A percentile compares a stretch with the other conserved stretches of the same genome.
Evolutionary conservation across 2,888 invertebrate species (phyloP).

Genomic region (Boloria selene): DNA sequence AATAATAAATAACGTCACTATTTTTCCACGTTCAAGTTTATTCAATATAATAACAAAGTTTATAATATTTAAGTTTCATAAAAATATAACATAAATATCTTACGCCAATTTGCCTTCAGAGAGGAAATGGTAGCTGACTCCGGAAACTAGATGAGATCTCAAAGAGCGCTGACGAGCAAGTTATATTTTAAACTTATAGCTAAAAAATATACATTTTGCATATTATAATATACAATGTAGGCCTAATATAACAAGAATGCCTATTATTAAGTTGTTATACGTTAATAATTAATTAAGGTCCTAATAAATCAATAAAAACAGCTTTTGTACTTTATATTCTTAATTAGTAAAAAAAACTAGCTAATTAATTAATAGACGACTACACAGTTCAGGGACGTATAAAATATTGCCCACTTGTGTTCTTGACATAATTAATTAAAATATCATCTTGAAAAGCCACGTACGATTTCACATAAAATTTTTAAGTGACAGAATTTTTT

Average conservation of each 20-base stretch:
- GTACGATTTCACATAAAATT: conserved; percentile 7
- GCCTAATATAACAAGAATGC: not conserved
- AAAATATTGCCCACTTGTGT: conserved; percentile 11
- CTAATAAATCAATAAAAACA: not conserved
- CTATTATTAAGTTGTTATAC: not conserved
- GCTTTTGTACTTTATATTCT: not conserved
- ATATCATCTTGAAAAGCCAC: conserved; percentile 9
- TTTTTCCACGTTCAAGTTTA: too few relatives aligned
- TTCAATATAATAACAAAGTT: too few relatives aligned
- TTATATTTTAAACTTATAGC: conserved; percentile 16
- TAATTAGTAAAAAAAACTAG: conserved; percentile 4
- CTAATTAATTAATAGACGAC: conserved; percentile 15
- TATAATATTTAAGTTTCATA: conserved; percentile 5
- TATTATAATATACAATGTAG: not conserved
- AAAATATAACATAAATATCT: conserved; percentile 16
- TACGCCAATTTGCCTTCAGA: conserved; percentile 26
- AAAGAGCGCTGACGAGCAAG: conserved; percentile 28
- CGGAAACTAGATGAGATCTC: conserved; percentile 33
- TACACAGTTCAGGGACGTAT: conserved; percentile 16
- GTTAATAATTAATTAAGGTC: not conserved
- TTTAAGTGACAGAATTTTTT: not conserved
- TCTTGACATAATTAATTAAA: conserved; percentile 19
- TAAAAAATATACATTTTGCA: conserved; percentile 10
- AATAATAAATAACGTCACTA: too few relatives aligned
- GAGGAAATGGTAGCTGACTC: conserved; percentile 32